Percentiles rank a stretch among this genome's conserved stretches.
These are phyloP conservation scores for Peromyscus melanophrys DNA, from an alignment of 2,797 vertebrate genomes.

Conservation along the genomic window DNA sequence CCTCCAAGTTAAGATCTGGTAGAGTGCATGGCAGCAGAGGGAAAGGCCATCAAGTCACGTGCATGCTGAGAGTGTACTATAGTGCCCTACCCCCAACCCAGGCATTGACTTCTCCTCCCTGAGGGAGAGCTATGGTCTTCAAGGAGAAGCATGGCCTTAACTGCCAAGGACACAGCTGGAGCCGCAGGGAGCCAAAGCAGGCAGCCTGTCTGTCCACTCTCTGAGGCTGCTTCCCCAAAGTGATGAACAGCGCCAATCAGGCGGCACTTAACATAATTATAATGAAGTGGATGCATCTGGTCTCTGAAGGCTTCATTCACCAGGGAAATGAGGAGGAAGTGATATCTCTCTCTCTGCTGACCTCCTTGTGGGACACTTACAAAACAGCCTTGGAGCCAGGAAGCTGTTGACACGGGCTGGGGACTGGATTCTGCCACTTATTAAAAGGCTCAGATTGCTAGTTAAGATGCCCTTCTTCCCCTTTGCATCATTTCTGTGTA, in stretches of 20 bases:
- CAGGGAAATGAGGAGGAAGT: conserved; percentile 66
- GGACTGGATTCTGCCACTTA: neutral
- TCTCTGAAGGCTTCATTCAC: conserved; percentile 70
- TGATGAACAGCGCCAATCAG: conserved; percentile 70
- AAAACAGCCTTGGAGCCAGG: conserved; percentile 3
- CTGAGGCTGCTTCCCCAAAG: neutral
- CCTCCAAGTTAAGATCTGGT: rapidly evolving
- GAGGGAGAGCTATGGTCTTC: neutral
- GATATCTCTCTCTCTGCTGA: conserved; percentile 42
- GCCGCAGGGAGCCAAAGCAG: neutral
- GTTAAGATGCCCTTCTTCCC: neutral
- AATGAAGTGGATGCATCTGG: conserved; percentile 76
- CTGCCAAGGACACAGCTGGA: conserved; percentile 65
- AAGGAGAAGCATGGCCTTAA: neutral
- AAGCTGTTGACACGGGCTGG: neutral
- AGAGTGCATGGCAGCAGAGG: neutral
- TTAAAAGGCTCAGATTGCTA: neutral
- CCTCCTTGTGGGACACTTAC: conserved; percentile 44
- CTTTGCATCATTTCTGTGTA: neutral
- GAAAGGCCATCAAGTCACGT: neutral
- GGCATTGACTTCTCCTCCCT: neutral
- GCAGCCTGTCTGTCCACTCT: conserved; percentile 9
- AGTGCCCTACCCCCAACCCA: neutral
- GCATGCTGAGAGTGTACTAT: rapidly evolving
- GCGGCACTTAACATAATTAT: conserved; percentile 72